A percentile compares a stretch with the other conserved stretches of the same genome.
These are phyloP conservation scores for Percopsis omiscomaycus DNA, from an alignment of 2,797 vertebrate species.

Conservation along the genomic window DNA sequence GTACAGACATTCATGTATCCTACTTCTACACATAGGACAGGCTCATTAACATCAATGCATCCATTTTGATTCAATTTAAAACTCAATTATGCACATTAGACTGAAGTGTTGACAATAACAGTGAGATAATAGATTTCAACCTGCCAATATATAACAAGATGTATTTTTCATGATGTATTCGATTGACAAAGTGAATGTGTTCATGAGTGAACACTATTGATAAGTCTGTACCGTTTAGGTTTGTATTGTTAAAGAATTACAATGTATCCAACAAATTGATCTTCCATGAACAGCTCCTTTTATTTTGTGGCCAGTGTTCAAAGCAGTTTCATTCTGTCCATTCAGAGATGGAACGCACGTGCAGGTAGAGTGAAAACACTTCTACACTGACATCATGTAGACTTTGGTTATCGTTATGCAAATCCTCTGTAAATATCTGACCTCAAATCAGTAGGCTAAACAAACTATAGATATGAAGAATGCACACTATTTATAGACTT, in stretches of 20 bases:
- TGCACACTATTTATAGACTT: slow-evolving; percentile 39
- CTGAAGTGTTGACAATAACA: slow-evolving; percentile 9
- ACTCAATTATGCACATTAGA: slow-evolving; percentile 4
- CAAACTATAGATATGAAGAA: slow-evolving; percentile 32
- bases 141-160: slow-evolving; percentile 8
- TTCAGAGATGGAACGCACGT: slow-evolving; percentile 39
- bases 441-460: slow-evolving; percentile 23
- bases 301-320: slow-evolving; percentile 4
- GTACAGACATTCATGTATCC: not conserved
- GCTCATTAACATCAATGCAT: slow-evolving; percentile 1
- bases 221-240: not conserved
- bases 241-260: not conserved
- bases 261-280: slow-evolving; percentile 4
- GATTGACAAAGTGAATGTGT: not conserved
- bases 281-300: not conserved
- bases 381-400: slow-evolving; percentile 37
- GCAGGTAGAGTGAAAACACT: slow-evolving; percentile 24
- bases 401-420: slow-evolving; percentile 57
- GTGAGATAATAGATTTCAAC: not conserved
- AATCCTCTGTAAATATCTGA: slow-evolving; percentile 6
- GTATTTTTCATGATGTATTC: slow-evolving; percentile 4
- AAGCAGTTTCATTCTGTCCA: slow-evolving; percentile 8
- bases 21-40: not conserved
- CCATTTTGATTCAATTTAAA: slow-evolving; percentile 10
- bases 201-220: not conserved